Evolutionary conservation across 2,888 invertebrate genomes (phyloP).

Genomic region (Drosophila paracracens): DNA sequence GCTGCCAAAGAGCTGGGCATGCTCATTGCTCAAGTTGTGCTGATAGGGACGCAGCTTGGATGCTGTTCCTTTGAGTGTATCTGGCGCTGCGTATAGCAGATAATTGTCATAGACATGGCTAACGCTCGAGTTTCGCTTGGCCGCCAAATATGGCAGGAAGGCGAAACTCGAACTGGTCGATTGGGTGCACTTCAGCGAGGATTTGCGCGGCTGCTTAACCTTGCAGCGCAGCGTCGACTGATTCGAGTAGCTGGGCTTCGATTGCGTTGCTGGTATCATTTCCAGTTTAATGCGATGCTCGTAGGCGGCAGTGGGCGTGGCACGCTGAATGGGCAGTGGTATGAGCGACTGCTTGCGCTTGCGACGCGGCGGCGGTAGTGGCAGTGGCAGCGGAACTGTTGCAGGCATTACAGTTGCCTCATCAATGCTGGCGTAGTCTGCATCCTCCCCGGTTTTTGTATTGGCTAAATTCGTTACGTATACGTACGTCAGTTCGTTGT

Average conservation of each 20-base stretch:
- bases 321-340: constrained; percentile 68
- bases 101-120: constrained; percentile 84
- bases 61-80: constrained; percentile 31
- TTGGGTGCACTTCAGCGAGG: constrained; percentile 77
- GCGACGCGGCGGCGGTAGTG: constrained; percentile 82
- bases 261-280: constrained; percentile 65
- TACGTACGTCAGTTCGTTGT: constrained; percentile 85
- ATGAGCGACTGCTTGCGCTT: constrained; percentile 83
- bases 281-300: constrained; percentile 74
- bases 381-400: constrained; percentile 17
- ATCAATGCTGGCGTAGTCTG: constrained; percentile 69
- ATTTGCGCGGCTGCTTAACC: constrained; percentile 58
- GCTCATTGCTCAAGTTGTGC: constrained; percentile 78
- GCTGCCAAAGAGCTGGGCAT: constrained; percentile 74
- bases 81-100: constrained; percentile 79
- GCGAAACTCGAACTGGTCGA: constrained; percentile 83
- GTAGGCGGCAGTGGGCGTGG: constrained; percentile 67
- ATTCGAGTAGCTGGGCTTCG: constrained; percentile 77
- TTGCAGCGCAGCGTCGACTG: constrained; percentile 80
- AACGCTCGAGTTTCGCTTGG: constrained; percentile 83
- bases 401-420: constrained; percentile 36
- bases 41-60: constrained; percentile 74
- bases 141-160: constrained; percentile 81
- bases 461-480: constrained; percentile 83
- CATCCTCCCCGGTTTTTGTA: constrained; percentile 61